Conservation (phyloP, 2,888 invertebrate genomes). For the Isoperla grammatica region DNA sequence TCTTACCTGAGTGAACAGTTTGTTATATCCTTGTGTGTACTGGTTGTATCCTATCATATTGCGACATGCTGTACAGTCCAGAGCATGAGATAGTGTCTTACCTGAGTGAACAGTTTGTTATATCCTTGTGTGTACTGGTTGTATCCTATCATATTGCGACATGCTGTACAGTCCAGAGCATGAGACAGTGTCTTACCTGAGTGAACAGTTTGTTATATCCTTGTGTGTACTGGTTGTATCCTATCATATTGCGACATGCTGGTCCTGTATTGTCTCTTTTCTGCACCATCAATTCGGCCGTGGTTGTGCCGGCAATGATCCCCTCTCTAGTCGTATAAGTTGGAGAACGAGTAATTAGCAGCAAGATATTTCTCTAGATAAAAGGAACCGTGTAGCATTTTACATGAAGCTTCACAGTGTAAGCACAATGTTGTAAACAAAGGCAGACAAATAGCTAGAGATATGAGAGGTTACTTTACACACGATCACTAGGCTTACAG, state of each 20-base stretch:
- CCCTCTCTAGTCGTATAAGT: slow-evolving; percentile 30
- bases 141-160: slow-evolving; percentile 71
- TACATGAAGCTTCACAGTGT: too few species aligned
- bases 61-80: too few species aligned
- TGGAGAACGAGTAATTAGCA: slow-evolving; percentile 38
- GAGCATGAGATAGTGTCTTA: too few species aligned
- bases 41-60: too few species aligned
- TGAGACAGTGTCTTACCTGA: slow-evolving; percentile 52
- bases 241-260: slow-evolving; percentile 66
- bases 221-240: slow-evolving; percentile 68
- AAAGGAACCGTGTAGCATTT: not conserved
- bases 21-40: too few species aligned
- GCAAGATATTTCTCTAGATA: slow-evolving; percentile 32
- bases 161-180: slow-evolving; percentile 39
- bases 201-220: slow-evolving; percentile 81
- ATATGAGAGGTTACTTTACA: too few species aligned
- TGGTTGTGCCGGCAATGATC: slow-evolving; percentile 17
- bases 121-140: too few species aligned
- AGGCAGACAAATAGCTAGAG: too few species aligned
- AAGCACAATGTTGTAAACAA: too few species aligned
- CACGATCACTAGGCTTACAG: too few species aligned
- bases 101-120: too few species aligned
- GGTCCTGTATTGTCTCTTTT: slow-evolving; percentile 42
- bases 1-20: too few species aligned
- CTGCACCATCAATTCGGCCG: slow-evolving; percentile 39